A percentile compares a stretch with the other conserved stretches of the same genome.
phyloP scores from a whole-genome alignment of 2,113 vertebrate species.

The Panthera leo region DNA sequence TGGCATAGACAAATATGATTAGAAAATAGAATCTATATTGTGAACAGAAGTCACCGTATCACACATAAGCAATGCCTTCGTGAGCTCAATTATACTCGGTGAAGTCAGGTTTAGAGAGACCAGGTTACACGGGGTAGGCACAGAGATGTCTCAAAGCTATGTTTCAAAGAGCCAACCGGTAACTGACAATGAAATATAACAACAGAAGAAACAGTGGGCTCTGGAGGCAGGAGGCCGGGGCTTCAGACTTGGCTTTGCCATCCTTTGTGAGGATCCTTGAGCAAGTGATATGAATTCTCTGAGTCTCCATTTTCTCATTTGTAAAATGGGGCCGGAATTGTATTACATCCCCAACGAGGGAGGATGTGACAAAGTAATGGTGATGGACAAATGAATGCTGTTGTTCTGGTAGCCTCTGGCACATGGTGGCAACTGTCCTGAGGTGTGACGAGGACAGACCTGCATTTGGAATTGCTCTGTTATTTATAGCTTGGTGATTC shows the following conservation, averaged over 20 bases:
- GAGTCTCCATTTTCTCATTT: slow-evolving; percentile 23
- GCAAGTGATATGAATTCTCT: background rate
- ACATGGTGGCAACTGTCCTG: background rate
- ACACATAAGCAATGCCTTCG: background rate
- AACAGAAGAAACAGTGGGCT: background rate
- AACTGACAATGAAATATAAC: background rate
- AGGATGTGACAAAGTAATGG: background rate
- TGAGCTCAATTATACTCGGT: background rate
- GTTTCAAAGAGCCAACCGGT: background rate
- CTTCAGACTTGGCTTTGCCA: background rate
- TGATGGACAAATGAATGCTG: background rate
- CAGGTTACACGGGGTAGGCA: background rate
- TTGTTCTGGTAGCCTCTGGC: background rate
- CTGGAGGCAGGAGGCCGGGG: background rate
- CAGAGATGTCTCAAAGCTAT: background rate
- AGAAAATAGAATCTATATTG: background rate
- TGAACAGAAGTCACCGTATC: background rate
- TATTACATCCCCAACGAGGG: background rate
- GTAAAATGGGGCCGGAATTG: background rate
- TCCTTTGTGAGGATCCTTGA: background rate
- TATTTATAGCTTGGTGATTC: background rate
- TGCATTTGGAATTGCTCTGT: background rate
- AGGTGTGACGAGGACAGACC: background rate
- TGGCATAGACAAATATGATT: background rate
- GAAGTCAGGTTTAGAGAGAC: background rate